Percentiles rank a stretch among this genome's conserved stretches.
These are phyloP conservation scores for Holacanthella duospinosa DNA, from an alignment of 2,888 invertebrate species.

Conservation along the genomic window DNA sequence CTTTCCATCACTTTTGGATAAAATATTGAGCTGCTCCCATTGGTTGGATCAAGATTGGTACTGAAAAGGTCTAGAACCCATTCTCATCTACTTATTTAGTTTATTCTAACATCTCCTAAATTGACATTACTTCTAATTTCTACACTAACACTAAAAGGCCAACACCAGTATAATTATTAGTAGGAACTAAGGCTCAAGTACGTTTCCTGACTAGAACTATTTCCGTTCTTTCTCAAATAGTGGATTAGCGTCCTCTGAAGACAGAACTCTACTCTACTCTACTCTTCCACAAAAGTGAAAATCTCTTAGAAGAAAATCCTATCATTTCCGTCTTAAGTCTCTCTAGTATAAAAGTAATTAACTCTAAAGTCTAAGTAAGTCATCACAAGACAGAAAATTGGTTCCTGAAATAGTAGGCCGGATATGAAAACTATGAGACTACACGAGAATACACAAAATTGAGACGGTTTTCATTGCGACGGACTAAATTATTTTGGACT, in stretches of 20 bases:
- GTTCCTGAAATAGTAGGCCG: slow-evolving; percentile 18
- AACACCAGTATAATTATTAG: too few species aligned
- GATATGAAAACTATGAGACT: slow-evolving; percentile 9
- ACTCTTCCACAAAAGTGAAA: background rate
- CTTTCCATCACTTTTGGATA: too few species aligned
- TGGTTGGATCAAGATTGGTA: background rate
- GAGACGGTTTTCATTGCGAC: slow-evolving; percentile 19
- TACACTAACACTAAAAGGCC: background rate
- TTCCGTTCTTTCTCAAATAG: too few species aligned
- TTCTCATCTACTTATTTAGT: background rate
- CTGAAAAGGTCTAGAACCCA: background rate
- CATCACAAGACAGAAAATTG: slow-evolving; percentile 22
- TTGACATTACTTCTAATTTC: background rate
- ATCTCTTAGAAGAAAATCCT: background rate
- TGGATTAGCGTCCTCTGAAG: too few species aligned
- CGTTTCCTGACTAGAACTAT: too few species aligned
- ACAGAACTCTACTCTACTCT: background rate
- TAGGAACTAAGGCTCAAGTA: background rate
- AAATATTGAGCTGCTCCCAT: slow-evolving; percentile 5
- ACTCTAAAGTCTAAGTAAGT: slow-evolving; percentile 4
- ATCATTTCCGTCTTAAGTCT: background rate
- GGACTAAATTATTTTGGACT: slow-evolving; percentile 17
- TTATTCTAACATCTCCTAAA: background rate
- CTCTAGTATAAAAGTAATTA: background rate
- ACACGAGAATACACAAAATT: slow-evolving; percentile 2